A percentile compares a stretch with the other conserved stretches of the same genome.
Evolutionary conservation across 2,888 invertebrate genomes (phyloP).

Genomic region (Tiliacea citrago): DNA sequence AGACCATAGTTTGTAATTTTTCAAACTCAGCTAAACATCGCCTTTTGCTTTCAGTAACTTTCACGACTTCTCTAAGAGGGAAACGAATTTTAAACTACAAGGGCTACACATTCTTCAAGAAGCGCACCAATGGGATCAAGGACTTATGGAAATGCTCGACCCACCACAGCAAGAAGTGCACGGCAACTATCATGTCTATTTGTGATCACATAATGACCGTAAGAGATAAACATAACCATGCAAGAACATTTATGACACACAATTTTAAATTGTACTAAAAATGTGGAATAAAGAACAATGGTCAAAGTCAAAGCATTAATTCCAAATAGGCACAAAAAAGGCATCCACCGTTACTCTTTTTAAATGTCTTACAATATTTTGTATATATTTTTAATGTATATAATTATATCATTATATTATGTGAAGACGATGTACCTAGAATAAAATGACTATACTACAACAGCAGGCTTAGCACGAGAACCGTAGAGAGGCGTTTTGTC

Average conservation of each 20-base stretch:
- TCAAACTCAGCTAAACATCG: not conserved
- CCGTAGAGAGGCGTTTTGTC: too few species aligned
- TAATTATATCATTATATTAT: too few species aligned
- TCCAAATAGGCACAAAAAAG: too few species aligned
- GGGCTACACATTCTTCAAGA: conserved; percentile 41
- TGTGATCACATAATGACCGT: conserved; percentile 57
- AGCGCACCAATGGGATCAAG: conserved; percentile 24
- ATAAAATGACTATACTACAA: too few species aligned
- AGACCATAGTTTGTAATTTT: not conserved
- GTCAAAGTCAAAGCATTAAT: too few species aligned
- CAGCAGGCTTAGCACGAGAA: too few species aligned
- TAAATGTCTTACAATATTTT: too few species aligned
- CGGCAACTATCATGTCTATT: conserved; percentile 61
- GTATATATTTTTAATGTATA: too few species aligned
- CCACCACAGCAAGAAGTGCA: conserved; percentile 63
- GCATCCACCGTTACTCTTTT: too few species aligned
- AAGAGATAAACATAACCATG: conserved; percentile 59
- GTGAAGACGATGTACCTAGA: too few species aligned
- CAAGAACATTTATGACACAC: conserved; percentile 8
- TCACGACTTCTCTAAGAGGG: conserved; percentile 32
- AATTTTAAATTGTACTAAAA: not conserved
- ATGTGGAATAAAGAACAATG: not conserved
- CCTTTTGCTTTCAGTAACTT: conserved; percentile 28
- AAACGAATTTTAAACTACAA: conserved; percentile 32
- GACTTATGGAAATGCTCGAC: conserved; percentile 68